Evolutionary conservation across 2,113 vertebrate species (phyloP).

Genomic region (Acanthochromis polyacanthus): DNA sequence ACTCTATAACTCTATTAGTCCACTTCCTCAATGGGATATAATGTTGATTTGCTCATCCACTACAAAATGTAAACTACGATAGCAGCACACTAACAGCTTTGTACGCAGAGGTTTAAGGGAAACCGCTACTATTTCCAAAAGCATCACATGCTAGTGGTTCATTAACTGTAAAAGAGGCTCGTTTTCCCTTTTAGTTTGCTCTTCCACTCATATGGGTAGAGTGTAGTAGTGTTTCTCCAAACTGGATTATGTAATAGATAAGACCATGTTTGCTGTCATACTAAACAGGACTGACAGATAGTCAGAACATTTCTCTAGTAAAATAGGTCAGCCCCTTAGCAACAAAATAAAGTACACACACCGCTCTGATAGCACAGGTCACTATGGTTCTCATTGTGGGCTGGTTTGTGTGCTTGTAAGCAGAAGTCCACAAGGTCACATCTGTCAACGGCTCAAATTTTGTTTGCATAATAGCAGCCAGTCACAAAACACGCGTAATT

Average conservation of each 20-base stretch:
- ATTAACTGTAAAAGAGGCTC: not conserved
- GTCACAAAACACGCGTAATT: constrained; percentile 9
- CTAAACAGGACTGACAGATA: constrained; percentile 17
- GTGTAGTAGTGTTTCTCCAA: not conserved
- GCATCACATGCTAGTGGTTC: not conserved
- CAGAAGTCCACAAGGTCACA: constrained; percentile 6
- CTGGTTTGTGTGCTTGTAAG: not conserved
- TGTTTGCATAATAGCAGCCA: not conserved
- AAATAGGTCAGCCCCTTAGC: constrained; percentile 39
- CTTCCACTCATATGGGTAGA: not conserved
- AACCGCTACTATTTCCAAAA: not conserved
- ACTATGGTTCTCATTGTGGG: not conserved
- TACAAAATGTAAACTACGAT: not conserved
- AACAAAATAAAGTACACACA: constrained; percentile 43
- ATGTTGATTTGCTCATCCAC: too few species aligned
- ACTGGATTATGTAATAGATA: constrained; percentile 59
- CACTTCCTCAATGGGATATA: too few species aligned
- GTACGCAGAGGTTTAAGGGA: not conserved
- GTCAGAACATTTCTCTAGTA: constrained; percentile 17
- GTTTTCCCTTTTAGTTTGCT: not conserved
- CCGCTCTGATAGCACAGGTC: not conserved
- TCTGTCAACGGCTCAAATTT: not conserved
- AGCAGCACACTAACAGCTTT: not conserved
- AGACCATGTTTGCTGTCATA: constrained; percentile 40
- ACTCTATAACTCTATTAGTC: too few species aligned